Conservation (phyloP, 2,797 vertebrate species). For the Gorsachius magnificus region DNA sequence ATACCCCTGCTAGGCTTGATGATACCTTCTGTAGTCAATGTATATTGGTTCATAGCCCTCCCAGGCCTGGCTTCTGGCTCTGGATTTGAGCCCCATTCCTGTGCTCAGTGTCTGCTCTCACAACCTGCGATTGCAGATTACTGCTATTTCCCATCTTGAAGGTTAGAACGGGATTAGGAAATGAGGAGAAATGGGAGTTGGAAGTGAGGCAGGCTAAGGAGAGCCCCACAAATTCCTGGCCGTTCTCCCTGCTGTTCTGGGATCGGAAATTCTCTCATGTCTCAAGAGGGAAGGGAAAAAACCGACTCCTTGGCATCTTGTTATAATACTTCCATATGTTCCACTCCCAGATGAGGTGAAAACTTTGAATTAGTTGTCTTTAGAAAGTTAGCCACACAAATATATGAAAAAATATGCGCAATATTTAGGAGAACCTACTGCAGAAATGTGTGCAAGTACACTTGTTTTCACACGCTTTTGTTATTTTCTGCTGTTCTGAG, state of each 20-base stretch:
- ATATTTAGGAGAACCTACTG: neutral
- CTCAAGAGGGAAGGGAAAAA: neutral
- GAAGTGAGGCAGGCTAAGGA: neutral
- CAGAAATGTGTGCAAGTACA: neutral
- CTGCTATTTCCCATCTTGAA: neutral
- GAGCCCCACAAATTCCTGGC: neutral
- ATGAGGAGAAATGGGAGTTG: neutral
- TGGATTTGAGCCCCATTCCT: neutral
- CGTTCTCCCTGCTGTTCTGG: neutral
- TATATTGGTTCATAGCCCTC: neutral
- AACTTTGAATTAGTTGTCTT: neutral
- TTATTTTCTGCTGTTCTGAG: neutral
- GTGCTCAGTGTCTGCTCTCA: neutral
- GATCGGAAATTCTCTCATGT: neutral
- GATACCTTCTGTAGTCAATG: neutral
- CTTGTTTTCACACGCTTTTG: neutral
- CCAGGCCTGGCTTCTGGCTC: neutral
- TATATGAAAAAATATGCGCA: rapidly evolving
- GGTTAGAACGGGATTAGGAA: neutral
- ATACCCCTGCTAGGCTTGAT: neutral
- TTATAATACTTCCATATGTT: neutral
- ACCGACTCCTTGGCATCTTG: rapidly evolving
- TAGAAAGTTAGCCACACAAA: neutral
- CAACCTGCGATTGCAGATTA: neutral
- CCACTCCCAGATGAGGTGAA: neutral